phyloP scores from a whole-genome alignment of 2,888 invertebrate genomes.

The Cephalotes varians region DNA sequence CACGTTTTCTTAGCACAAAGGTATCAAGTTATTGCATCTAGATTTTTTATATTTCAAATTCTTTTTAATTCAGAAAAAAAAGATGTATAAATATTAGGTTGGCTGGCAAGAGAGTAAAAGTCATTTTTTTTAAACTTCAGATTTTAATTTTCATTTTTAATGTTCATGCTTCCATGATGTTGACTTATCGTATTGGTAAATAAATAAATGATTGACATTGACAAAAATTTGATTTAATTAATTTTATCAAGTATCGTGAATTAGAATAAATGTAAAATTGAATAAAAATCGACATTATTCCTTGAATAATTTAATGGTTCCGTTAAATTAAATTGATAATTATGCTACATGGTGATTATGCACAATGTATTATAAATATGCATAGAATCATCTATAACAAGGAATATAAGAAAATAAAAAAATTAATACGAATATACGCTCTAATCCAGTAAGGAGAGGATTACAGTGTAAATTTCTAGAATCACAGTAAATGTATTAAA shows the following conservation, averaged over 20 bases:
- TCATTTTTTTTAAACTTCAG: background rate
- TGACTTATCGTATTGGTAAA: background rate
- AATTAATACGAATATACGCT: slow-evolving; percentile 16
- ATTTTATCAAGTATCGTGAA: background rate
- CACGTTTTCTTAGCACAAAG: background rate
- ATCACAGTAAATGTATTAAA: slow-evolving; percentile 67
- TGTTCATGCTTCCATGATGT: background rate
- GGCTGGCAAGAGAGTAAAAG: background rate
- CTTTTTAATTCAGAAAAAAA: slow-evolving; percentile 13
- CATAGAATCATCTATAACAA: background rate
- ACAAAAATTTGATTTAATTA: background rate
- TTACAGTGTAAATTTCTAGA: slow-evolving; percentile 56
- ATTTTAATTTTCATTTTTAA: background rate
- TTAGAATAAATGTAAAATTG: background rate
- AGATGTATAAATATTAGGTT: background rate
- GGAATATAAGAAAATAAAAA: slow-evolving; percentile 20
- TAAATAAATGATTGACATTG: background rate
- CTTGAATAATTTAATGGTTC: background rate
- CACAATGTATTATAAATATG: background rate
- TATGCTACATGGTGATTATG: background rate
- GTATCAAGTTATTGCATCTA: slow-evolving; percentile 22
- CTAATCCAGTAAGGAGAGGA: slow-evolving; percentile 65
- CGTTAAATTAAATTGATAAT: background rate
- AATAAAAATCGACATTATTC: background rate
- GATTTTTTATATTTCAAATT: background rate